Base-by-base conservation (phyloP, 2,113 vertebrate species). In the Cynoglossus semilaevis region DNA sequence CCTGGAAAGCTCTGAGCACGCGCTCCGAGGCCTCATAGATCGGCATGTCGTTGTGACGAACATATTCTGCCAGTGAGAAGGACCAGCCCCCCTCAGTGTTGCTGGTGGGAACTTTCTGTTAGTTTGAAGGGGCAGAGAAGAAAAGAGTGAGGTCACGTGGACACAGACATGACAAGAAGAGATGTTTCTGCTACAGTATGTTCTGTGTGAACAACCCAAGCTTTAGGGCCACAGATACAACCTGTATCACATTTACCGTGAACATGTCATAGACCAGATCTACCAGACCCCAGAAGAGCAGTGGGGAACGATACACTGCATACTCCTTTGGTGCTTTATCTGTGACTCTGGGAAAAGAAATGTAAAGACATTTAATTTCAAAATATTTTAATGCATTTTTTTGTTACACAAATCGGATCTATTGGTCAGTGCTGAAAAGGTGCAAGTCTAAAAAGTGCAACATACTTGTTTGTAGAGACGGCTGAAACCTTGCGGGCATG, bases 71-170 rank as follows among this genome's bases (percentile, higher is more conserved):
- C 52, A 99, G 92, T 14, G 97, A 97, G 90, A 94, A 99, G 90
- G 97, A 98, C 97, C 97, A 99, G 90, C 97, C 97, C 68, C 97
- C 97, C 88, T 99, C 97, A 1, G 96, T 98, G 93, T 96, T 98
- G 83, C 95, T 98, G 77, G 94, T 95, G 85, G 97, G 94, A 79
- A 98, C 97, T 90, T 98, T 98, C 97, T 99, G 70, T 1, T 13
- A n/a, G n/a, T 13, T 29, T 6, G 46, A 35, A 53, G 67, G 34
- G 7, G 1, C 40, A 11, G 17, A 49, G 37, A 7, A 54, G 18
- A 11, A 2, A 18, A 65, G 40, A 47, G 1, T 15, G 6, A 47
- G 15, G 29, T 47, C 29, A 51, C 34, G 13, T 18, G 48, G 37
- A 38, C 9, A 10, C 2, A 15, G 13, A 15, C 8, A 43, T 16